Evolutionary conservation across 2,797 vertebrate genomes (phyloP), one percentile per base, ranked within the genome.

Genomic region (Sebastes hubbsi): DNA sequence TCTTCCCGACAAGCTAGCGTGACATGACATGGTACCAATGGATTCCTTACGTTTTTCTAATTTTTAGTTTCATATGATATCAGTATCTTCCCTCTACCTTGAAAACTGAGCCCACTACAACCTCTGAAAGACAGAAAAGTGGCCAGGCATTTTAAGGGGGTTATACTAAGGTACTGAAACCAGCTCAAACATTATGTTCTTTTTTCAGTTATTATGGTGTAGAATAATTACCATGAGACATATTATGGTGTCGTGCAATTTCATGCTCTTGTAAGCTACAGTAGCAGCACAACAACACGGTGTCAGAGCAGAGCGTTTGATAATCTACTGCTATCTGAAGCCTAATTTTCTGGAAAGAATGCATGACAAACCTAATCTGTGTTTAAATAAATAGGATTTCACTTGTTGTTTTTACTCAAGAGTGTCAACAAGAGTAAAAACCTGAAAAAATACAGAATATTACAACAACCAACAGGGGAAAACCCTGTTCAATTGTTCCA

Each of bases 171-270:
- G 14, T 2, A 29, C 59, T 63, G 24, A 72, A 13, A 20, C 7
- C 22, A 54, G 1, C 49, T 85, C 16, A 54, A 29, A n/a, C 20
- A 14, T 30, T 56, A 36, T 13, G 8, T 52, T 54, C 8, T 52
- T 46, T 71, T 62, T 52, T 54, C 12, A 24, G 36, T 64, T 67
- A 66, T 79, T 10, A 55, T 58, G 14, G 24, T 5, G 3, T 16
- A 61, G 22, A 36, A 52, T 62, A 85, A 74, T 80, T 59, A 69
- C 29, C 27, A 56, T 59, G 61, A 75, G 69, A 76, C 34, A 75
- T 72, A 80, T 80, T 32, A 78, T 32, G n/a, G 30, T 80, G 71
- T 78, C 46, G 61, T 55, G 78, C 38, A 78, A 84, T 87, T 86
- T 83, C 61, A 82, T 59, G 63, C 80, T 82, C 58, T 74, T 65